Base-by-base conservation (phyloP, 2,888 invertebrate species). In the Pecten maximus region DNA sequence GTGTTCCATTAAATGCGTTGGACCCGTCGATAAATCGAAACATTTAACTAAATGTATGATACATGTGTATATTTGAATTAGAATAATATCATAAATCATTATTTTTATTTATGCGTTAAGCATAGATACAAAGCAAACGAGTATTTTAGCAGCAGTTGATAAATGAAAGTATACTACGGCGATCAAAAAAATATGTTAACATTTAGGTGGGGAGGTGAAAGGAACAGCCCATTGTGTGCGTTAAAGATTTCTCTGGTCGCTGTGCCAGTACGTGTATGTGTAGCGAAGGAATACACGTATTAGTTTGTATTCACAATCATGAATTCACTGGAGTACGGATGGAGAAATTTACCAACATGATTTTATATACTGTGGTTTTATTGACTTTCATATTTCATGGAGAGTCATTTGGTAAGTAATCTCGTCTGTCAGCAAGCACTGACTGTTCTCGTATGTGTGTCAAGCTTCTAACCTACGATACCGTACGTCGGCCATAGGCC, bases 311-410 rank as follows among this genome's bases (percentile, higher is more conserved):
- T 74, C 74, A 74, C 74, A 74, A 74, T 74, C 74, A 74, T 74
- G 74, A 74, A 74, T 74, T 74, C 74, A 74, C 23, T 74, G 35
- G 74, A 23, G 74, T 74, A 74, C 74, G 74, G 74, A 74, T 35
- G 74, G 74, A 74, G 74, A 74, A 74, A 28, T 74, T 35, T 74
- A 74, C 74, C 74, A 74, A 74, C 74, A 74, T 74, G 74, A 74
- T 74, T 74, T 74, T 74, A 74, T 35, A 28, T 74, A 74, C 35
- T 74, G 74, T 74, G 74, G 28, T 28, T 74, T 74, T 74, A 74
- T 74, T 74, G 74, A 35, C 74, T 74, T 74, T 74, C 74, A 74
- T 74, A 74, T 74, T 74, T 74, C 8, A 74, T 74, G 74, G 74
- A 74, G 74, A 74, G 35, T 35, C 74, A 74, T 74, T 74, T 28